phyloP scores from a whole-genome alignment of 2,797 vertebrate species.

The Eurystomus glaucurus region DNA sequence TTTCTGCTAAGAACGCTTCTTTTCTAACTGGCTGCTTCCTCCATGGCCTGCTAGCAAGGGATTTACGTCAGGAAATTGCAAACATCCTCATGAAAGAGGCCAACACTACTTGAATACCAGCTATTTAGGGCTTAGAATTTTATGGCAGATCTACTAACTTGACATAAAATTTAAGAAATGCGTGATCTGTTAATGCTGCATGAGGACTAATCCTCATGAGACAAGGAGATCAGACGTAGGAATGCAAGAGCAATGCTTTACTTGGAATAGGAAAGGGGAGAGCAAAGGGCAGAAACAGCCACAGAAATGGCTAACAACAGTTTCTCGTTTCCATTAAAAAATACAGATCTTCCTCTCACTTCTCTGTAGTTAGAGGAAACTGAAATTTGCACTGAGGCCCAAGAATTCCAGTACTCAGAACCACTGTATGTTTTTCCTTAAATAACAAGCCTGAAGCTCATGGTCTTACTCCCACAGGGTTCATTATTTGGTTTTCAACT shows the following conservation, averaged over 20 bases:
- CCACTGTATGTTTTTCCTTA: background rate
- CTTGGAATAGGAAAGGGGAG: background rate
- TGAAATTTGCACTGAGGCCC: background rate
- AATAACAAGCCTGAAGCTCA: slow-evolving; percentile 7
- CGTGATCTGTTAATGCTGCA: background rate
- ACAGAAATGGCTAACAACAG: background rate
- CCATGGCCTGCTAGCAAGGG: background rate
- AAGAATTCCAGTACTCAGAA: background rate
- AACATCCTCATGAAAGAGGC: background rate
- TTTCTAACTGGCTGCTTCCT: slow-evolving; percentile 1
- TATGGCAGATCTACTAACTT: background rate
- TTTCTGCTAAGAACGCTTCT: background rate
- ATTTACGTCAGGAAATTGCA: background rate
- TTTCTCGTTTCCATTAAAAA: background rate
- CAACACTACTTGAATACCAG: background rate
- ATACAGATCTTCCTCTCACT: background rate
- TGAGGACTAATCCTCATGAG: background rate
- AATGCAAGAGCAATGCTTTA: background rate
- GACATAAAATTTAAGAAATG: slow-evolving; percentile 15
- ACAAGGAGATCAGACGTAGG: background rate
- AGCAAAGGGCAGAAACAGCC: background rate
- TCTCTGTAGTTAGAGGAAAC: background rate
- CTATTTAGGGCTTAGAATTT: background rate
- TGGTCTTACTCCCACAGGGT: background rate
- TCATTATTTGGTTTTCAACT: background rate